Conservation (phyloP, 2,113 vertebrate species). For the Alouatta palliata region DNA sequence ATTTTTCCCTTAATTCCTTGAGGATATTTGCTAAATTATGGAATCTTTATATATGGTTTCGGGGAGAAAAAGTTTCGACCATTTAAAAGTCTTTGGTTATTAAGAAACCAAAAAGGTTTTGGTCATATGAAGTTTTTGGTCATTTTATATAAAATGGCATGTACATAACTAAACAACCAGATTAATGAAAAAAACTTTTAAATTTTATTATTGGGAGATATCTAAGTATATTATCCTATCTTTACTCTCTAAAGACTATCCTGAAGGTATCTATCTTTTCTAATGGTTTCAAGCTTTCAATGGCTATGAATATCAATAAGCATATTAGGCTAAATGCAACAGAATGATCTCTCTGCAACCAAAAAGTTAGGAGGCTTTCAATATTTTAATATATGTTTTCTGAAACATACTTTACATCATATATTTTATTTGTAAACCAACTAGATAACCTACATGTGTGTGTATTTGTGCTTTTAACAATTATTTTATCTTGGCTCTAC, state of each 20-base stretch:
- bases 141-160: neutral
- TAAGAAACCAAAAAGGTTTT: no score
- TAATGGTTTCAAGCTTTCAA: neutral
- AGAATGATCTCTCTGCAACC: neutral
- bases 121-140: no score
- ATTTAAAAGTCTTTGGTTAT: neutral
- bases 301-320: neutral
- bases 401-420: neutral
- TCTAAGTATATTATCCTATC: neutral
- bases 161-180: neutral
- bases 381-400: neutral
- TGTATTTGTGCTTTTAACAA: neutral
- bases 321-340: neutral
- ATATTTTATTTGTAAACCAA: neutral
- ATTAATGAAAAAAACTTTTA: neutral
- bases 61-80: neutral
- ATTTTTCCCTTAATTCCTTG: neutral
- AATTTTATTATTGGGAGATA: neutral
- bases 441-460: neutral
- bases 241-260: conserved; percentile 14
- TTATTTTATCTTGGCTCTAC: neutral
- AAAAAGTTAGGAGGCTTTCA: neutral
- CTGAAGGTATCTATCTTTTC: neutral
- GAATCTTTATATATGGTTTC: neutral
- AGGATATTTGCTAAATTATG: neutral